Percentiles rank a stretch among this genome's conserved stretches.
Conservation (phyloP, 2,797 vertebrate species). For the Eptatretus atami region DNA sequence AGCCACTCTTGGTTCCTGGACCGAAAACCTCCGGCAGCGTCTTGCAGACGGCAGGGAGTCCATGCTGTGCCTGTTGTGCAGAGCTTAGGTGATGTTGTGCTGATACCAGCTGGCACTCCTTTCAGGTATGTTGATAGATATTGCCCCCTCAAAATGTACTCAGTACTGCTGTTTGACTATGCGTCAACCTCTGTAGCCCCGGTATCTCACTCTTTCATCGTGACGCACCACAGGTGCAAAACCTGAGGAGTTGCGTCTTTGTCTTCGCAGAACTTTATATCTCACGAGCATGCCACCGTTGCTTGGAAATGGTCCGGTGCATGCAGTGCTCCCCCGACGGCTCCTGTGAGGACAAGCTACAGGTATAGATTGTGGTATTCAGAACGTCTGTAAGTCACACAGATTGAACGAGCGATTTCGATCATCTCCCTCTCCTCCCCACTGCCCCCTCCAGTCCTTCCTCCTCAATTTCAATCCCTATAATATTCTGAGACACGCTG, state of each 20-base stretch:
- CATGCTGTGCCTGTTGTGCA: conserved; percentile 61
- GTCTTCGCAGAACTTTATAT: conserved; percentile 96
- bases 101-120: conserved; percentile 66
- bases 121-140: conserved; percentile 53
- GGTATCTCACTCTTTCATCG: too few relatives aligned
- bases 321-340: conserved; percentile 41
- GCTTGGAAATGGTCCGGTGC: conserved; percentile 82
- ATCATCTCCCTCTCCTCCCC: too few relatives aligned
- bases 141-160: background rate
- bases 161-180: too few relatives aligned
- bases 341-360: conserved; percentile 95
- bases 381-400: background rate
- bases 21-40: conserved; percentile 49
- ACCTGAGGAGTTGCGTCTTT: conserved; percentile 91
- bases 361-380: conserved; percentile 26
- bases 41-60: conserved; percentile 46
- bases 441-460: too few relatives aligned
- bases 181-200: too few relatives aligned
- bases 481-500: too few relatives aligned
- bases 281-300: conserved; percentile 70
- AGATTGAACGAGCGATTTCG: too few relatives aligned
- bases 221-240: conserved; percentile 38
- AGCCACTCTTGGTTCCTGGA: conserved; percentile 71
- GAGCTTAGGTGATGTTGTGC: conserved; percentile 69
- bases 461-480: too few relatives aligned